phyloP scores from a whole-genome alignment of 2,888 invertebrate species.

The Pterostichus niger region DNA sequence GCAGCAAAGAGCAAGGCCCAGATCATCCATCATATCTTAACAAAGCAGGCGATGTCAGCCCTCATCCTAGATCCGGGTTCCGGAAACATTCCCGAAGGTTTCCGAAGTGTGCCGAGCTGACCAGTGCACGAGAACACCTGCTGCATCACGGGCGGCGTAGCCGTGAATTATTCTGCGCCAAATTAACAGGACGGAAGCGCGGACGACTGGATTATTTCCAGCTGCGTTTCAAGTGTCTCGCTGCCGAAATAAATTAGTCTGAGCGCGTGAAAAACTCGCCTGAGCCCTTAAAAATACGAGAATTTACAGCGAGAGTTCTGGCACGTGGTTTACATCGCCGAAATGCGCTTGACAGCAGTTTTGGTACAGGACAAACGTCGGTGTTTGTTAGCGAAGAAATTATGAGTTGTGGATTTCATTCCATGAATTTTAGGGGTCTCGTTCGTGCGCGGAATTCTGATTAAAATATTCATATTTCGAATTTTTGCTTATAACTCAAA shows the following conservation, averaged over 20 bases:
- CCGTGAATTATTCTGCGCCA: constrained; percentile 49
- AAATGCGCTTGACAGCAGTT: background rate
- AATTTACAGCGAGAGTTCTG: constrained; percentile 13
- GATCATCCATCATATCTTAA: constrained; percentile 57
- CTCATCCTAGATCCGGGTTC: background rate
- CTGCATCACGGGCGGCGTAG: constrained; percentile 14
- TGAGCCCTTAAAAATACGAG: constrained; percentile 21
- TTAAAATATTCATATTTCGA: too few species aligned
- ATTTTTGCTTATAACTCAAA: too few species aligned
- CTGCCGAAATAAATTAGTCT: constrained; percentile 58
- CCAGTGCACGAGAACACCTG: constrained; percentile 31
- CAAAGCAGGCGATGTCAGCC: constrained; percentile 33
- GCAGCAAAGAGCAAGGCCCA: too few species aligned
- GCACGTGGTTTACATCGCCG: background rate
- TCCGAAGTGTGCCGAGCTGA: constrained; percentile 1
- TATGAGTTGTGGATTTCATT: background rate
- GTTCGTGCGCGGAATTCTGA: too few species aligned
- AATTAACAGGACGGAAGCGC: constrained; percentile 52
- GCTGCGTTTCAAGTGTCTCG: constrained; percentile 42
- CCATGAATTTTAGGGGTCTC: too few species aligned
- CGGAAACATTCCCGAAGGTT: background rate
- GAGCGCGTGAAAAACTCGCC: constrained; percentile 48
- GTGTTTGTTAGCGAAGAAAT: background rate
- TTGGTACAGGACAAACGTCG: constrained; percentile 3
- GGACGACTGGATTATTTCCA: constrained; percentile 59